Evolutionary conservation across 2,113 vertebrate species (phyloP).

Genomic region (Pseudopipra pipra): DNA sequence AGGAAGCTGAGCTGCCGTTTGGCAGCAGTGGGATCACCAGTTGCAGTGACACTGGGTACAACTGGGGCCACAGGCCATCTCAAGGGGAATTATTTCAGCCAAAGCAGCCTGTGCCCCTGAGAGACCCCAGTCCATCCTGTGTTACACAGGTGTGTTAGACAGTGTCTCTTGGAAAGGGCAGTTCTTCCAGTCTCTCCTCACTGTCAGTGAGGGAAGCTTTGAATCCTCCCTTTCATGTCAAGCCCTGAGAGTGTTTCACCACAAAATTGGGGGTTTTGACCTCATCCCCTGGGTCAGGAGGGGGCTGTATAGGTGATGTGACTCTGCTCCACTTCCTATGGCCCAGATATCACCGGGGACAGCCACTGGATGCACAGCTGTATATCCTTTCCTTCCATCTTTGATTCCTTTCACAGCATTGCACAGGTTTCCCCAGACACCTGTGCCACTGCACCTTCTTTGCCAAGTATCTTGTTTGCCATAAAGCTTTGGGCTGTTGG

Average conservation of each 20-base stretch:
- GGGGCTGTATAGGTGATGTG: not conserved
- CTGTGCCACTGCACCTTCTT: not conserved
- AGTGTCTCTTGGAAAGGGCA: not conserved
- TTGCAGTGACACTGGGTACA: not conserved
- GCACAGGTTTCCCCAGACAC: not conserved
- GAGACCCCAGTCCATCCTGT: not conserved
- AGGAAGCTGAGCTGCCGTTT: not conserved
- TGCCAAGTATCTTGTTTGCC: not conserved
- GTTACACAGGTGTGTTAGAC: not conserved
- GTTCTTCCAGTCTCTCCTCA: not conserved
- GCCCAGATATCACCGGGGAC: not conserved
- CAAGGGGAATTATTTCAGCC: not conserved
- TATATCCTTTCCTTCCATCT: not conserved
- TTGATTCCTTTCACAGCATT: not conserved
- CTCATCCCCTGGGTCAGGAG: not conserved
- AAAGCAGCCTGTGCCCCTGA: not conserved
- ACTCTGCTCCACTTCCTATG: not conserved
- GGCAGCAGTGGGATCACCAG: not conserved
- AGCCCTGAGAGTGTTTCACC: not conserved
- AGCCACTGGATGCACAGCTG: not conserved
- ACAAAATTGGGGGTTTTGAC: fast-evolving
- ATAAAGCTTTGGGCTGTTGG: not conserved
- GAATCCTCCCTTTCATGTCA: not conserved
- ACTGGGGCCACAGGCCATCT: not conserved
- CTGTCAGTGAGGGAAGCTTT: not conserved